These are phyloP conservation scores for Phanerotoma sp. DNA, from an alignment of 2,888 invertebrate genomes.

Conservation along the genomic window DNA sequence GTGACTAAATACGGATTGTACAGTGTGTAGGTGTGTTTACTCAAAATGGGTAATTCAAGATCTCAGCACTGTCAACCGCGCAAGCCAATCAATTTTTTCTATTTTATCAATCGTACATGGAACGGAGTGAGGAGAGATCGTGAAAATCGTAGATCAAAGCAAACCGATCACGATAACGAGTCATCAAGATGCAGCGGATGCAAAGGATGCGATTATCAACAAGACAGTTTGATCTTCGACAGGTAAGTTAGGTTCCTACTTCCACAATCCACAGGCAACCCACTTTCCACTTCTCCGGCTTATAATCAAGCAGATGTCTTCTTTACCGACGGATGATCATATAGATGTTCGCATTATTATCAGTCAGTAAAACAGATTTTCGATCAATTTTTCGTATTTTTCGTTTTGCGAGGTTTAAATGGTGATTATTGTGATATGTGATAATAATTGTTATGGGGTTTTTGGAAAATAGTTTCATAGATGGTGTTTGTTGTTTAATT, in stretches of 20 bases:
- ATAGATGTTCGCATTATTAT: no score
- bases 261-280: no score
- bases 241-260: conserved; percentile 52
- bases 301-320: neutral
- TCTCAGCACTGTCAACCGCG: conserved; percentile 45
- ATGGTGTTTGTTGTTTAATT: no score
- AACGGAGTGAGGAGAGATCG: conserved; percentile 59
- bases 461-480: no score
- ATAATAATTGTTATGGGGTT: no score
- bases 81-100: conserved; percentile 63
- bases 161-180: conserved; percentile 48
- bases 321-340: conserved; percentile 21
- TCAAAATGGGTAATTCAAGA: conserved; percentile 47
- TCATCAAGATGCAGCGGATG: conserved; percentile 51
- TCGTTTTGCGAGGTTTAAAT: no score
- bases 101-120: conserved; percentile 72
- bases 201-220: conserved; percentile 49
- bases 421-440: no score
- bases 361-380: no score
- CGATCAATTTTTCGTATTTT: no score
- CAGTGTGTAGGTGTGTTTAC: conserved; percentile 2
- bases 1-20: conserved; percentile 27
- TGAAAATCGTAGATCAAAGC: conserved; percentile 19
- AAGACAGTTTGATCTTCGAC: conserved; percentile 50
- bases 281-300: neutral